A percentile compares a stretch with the other conserved stretches of the same genome.
Evolutionary conservation across 2,888 invertebrate genomes (phyloP).

Genomic region (Conus canariensis): DNA sequence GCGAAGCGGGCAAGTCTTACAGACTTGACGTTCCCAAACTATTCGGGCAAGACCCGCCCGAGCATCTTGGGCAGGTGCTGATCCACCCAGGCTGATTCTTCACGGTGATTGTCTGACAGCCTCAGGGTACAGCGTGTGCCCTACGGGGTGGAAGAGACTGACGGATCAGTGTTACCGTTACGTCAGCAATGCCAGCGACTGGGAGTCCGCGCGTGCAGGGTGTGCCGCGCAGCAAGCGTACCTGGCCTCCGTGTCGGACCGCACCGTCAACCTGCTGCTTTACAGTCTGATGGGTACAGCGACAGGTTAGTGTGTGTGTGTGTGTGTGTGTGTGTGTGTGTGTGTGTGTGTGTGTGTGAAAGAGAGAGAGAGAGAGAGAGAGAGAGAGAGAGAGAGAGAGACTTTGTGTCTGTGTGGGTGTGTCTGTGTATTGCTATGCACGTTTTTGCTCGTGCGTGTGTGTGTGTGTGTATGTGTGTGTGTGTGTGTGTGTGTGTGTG

Average conservation of each 20-base stretch:
- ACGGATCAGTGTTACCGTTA: constrained; percentile 63
- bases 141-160: constrained; percentile 60
- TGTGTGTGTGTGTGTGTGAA: constrained; percentile 31
- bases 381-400: not conserved
- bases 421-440: constrained; percentile 29
- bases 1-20: too few species aligned
- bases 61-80: too few species aligned
- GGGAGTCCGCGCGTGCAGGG: constrained; percentile 57
- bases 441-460: constrained; percentile 16
- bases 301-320: constrained; percentile 17
- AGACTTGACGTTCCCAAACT: too few species aligned
- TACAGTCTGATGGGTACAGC: constrained; percentile 55
- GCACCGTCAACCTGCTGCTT: constrained; percentile 62
- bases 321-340: constrained; percentile 22
- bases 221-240: constrained; percentile 58
- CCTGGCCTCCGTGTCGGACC: constrained; percentile 64
- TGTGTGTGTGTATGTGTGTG: constrained; percentile 30
- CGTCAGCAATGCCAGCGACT: constrained; percentile 51
- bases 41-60: too few species aligned
- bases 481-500: constrained; percentile 23
- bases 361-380: not conserved
- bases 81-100: too few species aligned
- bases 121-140: constrained; percentile 60
- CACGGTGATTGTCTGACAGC: constrained; percentile 42
- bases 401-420: constrained; percentile 4